Percentiles rank a stretch among this genome's conserved stretches.
Conservation (phyloP, 2,888 invertebrate genomes). For the Disparrhopalites patrizii region DNA sequence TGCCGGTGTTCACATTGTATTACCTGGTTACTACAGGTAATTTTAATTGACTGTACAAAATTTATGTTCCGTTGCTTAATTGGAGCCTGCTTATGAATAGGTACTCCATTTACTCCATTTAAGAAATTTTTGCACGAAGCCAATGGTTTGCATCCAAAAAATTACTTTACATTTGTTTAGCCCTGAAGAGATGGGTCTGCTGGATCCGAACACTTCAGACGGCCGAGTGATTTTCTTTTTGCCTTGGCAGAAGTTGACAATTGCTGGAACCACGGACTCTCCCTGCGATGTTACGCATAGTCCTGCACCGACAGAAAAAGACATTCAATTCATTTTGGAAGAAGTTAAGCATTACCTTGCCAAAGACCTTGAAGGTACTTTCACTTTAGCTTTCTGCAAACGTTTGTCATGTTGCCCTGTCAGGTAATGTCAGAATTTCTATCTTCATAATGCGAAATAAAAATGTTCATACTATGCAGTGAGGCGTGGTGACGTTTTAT, state of each 20-base stretch:
- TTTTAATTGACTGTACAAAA: no score
- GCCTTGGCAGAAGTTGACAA: conserved; percentile 93
- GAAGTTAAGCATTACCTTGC: conserved; percentile 96
- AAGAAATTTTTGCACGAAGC: no score
- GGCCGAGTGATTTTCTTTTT: conserved; percentile 99
- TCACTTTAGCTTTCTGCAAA: no score
- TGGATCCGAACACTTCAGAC: conserved; percentile 96
- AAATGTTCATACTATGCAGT: no score
- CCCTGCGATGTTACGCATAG: conserved; percentile 89
- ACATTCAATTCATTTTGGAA: conserved; percentile 94
- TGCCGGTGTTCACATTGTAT: conserved; percentile 94
- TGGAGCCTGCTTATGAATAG: no score
- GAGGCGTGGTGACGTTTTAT: conserved; percentile 95
- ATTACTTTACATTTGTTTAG: conserved; percentile 52
- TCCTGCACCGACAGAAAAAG: conserved; percentile 93
- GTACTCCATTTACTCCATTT: no score
- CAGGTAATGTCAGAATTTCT: no score
- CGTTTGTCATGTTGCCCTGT: no score
- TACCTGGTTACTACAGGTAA: conserved; percentile 93
- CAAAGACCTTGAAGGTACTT: conserved; percentile 87
- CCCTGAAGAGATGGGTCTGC: conserved; percentile 94
- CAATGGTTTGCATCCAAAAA: no score
- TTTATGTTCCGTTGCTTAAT: no score
- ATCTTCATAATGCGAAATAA: no score
- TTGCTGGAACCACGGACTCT: conserved; percentile 94